Conservation (phyloP, 2,113 vertebrate genomes). For the Lates calcarifer region DNA sequence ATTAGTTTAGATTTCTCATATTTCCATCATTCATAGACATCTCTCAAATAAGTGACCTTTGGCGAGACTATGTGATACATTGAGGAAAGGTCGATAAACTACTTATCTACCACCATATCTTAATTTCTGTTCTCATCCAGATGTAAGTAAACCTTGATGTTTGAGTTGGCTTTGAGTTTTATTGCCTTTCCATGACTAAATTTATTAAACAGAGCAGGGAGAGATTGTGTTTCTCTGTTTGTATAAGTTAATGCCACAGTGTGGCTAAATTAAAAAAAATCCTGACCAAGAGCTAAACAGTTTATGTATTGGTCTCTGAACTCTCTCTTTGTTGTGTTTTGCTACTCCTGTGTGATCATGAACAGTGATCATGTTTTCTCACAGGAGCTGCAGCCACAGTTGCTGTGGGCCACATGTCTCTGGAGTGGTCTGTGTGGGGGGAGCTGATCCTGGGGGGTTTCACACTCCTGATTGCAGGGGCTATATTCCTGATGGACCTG, state of each 20-base stretch:
- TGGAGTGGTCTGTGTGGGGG: conserved; percentile 88
- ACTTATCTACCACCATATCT: too few species aligned
- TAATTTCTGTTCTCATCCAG: too few species aligned
- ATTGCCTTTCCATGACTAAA: too few species aligned
- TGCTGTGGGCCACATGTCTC: conserved; percentile 85
- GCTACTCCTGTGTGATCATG: background rate
- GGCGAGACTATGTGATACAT: too few species aligned
- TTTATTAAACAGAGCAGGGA: too few species aligned
- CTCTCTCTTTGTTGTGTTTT: background rate
- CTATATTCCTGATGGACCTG: conserved; percentile 87
- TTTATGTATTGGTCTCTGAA: background rate
- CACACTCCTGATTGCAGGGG: conserved; percentile 83
- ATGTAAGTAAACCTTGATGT: too few species aligned
- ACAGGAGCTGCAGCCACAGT: conserved; percentile 89
- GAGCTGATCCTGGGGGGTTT: conserved; percentile 85
- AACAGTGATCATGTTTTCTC: background rate
- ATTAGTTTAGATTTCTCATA: background rate
- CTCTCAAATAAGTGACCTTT: too few species aligned
- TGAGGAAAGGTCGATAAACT: too few species aligned
- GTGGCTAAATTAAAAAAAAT: background rate
- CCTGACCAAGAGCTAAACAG: background rate
- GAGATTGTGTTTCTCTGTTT: background rate
- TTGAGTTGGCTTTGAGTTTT: too few species aligned
- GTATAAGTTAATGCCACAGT: background rate
- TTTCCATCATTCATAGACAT: background rate